Percentiles rank a stretch among this genome's conserved stretches.
phyloP scores from a whole-genome alignment of 2,113 vertebrate genomes.

The Hucho hucho region DNA sequence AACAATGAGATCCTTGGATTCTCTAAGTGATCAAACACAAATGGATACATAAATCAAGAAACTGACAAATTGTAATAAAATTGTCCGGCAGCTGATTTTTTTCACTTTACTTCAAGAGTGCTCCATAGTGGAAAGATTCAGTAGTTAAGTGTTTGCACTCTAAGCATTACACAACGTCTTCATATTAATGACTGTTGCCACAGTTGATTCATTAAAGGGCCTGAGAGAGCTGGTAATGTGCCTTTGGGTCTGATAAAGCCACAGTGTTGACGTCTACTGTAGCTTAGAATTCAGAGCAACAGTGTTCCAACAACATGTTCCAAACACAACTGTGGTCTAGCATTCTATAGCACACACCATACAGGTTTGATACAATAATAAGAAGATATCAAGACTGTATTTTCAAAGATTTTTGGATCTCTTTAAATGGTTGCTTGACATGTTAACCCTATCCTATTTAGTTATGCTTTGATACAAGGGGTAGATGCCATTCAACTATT shows the following conservation, averaged over 20 bases:
- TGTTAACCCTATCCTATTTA: background rate
- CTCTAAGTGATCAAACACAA: background rate
- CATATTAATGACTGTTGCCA: slow-evolving; percentile 65
- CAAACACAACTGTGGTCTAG: background rate
- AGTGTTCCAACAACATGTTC: slow-evolving; percentile 10
- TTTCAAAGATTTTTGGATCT: too few species aligned
- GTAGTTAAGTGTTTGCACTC: slow-evolving; percentile 60
- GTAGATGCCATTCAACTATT: slow-evolving; percentile 28
- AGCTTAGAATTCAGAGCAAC: slow-evolving; percentile 22
- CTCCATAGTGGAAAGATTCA: slow-evolving; percentile 55
- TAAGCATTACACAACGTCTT: slow-evolving; percentile 67
- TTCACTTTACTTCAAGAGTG: slow-evolving; percentile 50
- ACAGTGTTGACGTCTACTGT: slow-evolving; percentile 22
- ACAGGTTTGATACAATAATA: too few species aligned
- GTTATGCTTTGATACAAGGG: slow-evolving; percentile 17
- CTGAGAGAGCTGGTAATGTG: slow-evolving; percentile 64
- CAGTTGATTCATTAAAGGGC: slow-evolving; percentile 68
- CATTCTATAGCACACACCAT: too few species aligned
- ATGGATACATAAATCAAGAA: background rate
- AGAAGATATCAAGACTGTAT: too few species aligned
- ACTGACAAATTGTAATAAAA: background rate
- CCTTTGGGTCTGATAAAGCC: slow-evolving; percentile 60
- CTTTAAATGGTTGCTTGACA: too few species aligned
- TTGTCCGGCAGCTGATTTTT: slow-evolving; percentile 14
- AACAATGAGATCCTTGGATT: too few species aligned